Conservation (phyloP, 2,113 vertebrate genomes). For the Lontra canadensis region DNA sequence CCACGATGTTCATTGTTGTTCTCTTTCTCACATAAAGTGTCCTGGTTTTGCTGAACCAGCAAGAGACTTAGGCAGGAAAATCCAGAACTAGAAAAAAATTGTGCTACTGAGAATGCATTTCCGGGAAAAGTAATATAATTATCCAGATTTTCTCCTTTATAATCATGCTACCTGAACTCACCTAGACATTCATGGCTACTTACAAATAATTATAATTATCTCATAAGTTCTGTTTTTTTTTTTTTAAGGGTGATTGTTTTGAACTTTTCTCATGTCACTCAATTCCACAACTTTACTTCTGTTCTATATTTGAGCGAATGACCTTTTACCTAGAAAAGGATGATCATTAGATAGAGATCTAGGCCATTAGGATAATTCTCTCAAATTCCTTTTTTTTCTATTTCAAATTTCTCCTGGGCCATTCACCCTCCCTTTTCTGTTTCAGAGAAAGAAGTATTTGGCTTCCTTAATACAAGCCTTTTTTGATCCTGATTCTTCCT, state of each 20-base stretch:
- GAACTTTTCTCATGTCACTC: not conserved
- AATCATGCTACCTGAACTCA: not conserved
- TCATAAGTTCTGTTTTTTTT: not conserved
- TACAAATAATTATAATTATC: constrained; percentile 14
- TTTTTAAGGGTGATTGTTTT: not conserved
- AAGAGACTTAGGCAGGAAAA: not conserved
- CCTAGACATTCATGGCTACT: not conserved
- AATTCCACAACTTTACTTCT: not conserved
- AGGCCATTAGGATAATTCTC: not conserved
- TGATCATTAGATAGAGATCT: not conserved
- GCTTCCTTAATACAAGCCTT: constrained; percentile 21
- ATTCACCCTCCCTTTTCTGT: not conserved
- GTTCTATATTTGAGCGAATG: not conserved
- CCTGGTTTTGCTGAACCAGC: not conserved
- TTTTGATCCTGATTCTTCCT: not conserved
- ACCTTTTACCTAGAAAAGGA: not conserved
- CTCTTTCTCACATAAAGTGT: not conserved
- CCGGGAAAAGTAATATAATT: not conserved
- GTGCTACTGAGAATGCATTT: not conserved
- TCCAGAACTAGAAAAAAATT: not conserved
- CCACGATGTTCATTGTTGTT: not conserved
- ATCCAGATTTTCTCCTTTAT: constrained; percentile 1
- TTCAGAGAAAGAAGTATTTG: not conserved
- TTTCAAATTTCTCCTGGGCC: not conserved
- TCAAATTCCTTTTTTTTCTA: not conserved